Evolutionary conservation across 2,113 vertebrate genomes (phyloP).

Genomic region (Stercorarius parasiticus): DNA sequence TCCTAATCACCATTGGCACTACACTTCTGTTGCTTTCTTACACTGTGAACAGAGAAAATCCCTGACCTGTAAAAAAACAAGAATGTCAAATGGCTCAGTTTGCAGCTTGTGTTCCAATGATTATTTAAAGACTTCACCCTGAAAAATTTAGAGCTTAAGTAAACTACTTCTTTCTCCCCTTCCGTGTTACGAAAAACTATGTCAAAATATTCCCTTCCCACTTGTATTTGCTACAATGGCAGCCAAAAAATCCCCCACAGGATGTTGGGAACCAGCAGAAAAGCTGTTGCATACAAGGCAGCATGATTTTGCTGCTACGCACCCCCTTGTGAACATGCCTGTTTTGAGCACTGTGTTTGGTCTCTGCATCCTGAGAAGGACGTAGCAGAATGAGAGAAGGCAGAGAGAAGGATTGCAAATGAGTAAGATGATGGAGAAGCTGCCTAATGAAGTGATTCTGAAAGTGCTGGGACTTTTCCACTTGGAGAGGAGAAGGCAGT

Average conservation of each 20-base stretch:
- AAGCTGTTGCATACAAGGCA: neutral
- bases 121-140: conserved; percentile 46
- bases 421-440: neutral
- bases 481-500: neutral
- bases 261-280: neutral
- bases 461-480: neutral
- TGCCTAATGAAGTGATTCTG: neutral
- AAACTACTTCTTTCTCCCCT: neutral
- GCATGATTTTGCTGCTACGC: neutral
- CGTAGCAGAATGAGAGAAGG: neutral
- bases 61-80: conserved; percentile 17
- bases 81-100: conserved; percentile 33
- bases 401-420: neutral
- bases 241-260: neutral
- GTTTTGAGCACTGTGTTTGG: neutral
- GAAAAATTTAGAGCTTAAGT: conserved; percentile 45
- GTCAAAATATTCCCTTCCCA: neutral
- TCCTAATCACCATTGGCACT: conserved; percentile 1
- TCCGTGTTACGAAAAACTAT: neutral
- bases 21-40: neutral
- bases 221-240: neutral
- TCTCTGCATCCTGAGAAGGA: neutral
- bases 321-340: neutral
- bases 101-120: conserved; percentile 26
- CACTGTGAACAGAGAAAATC: conserved; percentile 13